Percentiles rank a stretch among this genome's conserved stretches.
These are phyloP conservation scores for Anoplolepis gracilipes DNA, from an alignment of 1,140 invertebrate genomes.

Conservation along the genomic window DNA sequence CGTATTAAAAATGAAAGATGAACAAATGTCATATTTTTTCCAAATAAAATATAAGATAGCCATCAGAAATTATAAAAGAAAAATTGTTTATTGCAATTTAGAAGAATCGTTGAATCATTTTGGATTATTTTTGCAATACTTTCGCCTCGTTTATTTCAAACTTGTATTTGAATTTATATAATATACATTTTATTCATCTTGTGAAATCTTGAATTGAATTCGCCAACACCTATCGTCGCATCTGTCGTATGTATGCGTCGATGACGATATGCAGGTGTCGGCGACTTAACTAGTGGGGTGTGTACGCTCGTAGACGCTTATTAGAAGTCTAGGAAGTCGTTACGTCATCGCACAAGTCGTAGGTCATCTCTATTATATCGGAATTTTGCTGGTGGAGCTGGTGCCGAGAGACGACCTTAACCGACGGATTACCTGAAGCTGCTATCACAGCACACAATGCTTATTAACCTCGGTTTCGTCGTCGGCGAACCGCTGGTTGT, in stretches of 20 bases:
- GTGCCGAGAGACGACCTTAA: conserved; percentile 71
- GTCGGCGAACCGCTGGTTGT: conserved; percentile 53
- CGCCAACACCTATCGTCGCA: background rate
- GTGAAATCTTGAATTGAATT: background rate
- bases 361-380: conserved; percentile 84
- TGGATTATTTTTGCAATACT: background rate
- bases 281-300: conserved; percentile 47
- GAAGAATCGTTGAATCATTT: background rate
- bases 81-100: background rate
- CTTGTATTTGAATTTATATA: background rate
- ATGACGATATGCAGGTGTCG: conserved; percentile 60
- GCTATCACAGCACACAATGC: conserved; percentile 77
- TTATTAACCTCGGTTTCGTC: conserved; percentile 81
- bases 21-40: background rate
- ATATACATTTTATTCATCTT: background rate
- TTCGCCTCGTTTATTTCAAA: background rate
- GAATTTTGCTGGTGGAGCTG: conserved; percentile 78
- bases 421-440: conserved; percentile 65
- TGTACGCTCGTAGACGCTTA: conserved; percentile 69
- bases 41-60: background rate
- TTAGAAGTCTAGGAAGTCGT: conserved; percentile 82
- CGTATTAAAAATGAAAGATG: background rate
- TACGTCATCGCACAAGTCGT: conserved; percentile 81
- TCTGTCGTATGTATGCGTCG: background rate
- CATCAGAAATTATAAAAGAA: too few relatives aligned